A percentile compares a stretch with the other conserved stretches of the same genome.
Evolutionary conservation across 2,797 vertebrate species (phyloP).

Genomic region (Atherinosoma microstoma): DNA sequence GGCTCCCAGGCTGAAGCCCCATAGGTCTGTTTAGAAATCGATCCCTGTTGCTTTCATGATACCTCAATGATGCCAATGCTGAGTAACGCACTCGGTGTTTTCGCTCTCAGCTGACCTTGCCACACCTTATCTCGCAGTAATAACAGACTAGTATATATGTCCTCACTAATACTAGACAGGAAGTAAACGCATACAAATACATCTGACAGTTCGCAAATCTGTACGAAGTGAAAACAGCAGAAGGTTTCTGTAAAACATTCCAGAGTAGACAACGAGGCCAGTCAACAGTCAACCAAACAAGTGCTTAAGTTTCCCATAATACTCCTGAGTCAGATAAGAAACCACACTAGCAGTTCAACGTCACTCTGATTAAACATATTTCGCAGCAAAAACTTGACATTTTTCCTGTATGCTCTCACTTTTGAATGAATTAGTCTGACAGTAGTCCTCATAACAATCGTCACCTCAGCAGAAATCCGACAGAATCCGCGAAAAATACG

Average conservation of each 20-base stretch:
- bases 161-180: not conserved
- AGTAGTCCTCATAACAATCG: not conserved
- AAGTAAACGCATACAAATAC: not conserved
- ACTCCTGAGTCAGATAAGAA: conserved; percentile 10
- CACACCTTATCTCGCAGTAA: not conserved
- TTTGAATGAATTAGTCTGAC: not conserved
- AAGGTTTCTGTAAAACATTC: not conserved
- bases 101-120: conserved; percentile 4
- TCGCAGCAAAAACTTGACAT: not conserved
- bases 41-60: not conserved
- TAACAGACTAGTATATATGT: not conserved
- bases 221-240: not conserved
- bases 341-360: not conserved
- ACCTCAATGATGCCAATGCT: not conserved
- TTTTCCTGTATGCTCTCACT: not conserved
- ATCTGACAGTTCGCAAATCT: too few species aligned
- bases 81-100: not conserved
- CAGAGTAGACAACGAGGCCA: not conserved
- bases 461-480: conserved; percentile 9
- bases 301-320: conserved; percentile 16
- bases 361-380: not conserved
- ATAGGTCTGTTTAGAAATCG: not conserved
- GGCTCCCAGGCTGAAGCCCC: too few species aligned
- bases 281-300: conserved; percentile 7
- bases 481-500: not conserved